These are phyloP conservation scores for Chelmon rostratus DNA, from an alignment of 2,797 vertebrate species.

Conservation along the genomic window DNA sequence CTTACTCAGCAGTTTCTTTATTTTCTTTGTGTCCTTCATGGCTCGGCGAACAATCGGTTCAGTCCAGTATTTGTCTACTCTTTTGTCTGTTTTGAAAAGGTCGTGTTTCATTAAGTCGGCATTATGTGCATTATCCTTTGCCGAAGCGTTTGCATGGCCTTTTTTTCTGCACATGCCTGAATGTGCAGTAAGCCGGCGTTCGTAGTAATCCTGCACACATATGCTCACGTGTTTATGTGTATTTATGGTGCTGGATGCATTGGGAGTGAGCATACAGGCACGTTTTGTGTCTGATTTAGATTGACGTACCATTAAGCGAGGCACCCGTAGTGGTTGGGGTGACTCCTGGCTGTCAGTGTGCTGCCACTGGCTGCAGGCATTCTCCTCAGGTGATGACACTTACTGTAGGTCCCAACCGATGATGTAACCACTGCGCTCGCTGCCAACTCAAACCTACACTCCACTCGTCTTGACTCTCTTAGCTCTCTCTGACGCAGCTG, in stretches of 20 bases:
- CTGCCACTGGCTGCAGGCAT: constrained; percentile 24
- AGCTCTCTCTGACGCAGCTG: constrained; percentile 32
- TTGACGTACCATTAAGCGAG: neutral
- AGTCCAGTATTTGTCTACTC: neutral
- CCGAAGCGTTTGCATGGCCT: neutral
- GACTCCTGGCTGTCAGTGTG: constrained; percentile 15
- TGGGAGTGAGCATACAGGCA: constrained; percentile 5
- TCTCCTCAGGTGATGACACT: constrained; percentile 49
- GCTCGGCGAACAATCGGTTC: constrained; percentile 10
- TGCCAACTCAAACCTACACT: constrained; percentile 49
- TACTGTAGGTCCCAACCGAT: constrained; percentile 34
- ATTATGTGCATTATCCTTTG: neutral
- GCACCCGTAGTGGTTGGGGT: constrained; percentile 13
- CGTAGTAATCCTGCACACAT: constrained; percentile 32
- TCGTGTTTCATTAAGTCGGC: neutral
- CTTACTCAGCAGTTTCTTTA: neutral
- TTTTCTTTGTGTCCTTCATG: constrained; percentile 18
- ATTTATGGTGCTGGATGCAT: constrained; percentile 15
- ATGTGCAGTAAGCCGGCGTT: constrained; percentile 31
- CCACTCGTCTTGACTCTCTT: constrained; percentile 36
- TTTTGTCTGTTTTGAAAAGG: neutral
- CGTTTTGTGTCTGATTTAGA: constrained; percentile 45
- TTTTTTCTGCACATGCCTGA: constrained; percentile 12
- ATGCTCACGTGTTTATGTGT: constrained; percentile 28
- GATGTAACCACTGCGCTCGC: constrained; percentile 49